phyloP scores from a whole-genome alignment of 2,797 vertebrate species.

The Ptychadena robeensis region DNA sequence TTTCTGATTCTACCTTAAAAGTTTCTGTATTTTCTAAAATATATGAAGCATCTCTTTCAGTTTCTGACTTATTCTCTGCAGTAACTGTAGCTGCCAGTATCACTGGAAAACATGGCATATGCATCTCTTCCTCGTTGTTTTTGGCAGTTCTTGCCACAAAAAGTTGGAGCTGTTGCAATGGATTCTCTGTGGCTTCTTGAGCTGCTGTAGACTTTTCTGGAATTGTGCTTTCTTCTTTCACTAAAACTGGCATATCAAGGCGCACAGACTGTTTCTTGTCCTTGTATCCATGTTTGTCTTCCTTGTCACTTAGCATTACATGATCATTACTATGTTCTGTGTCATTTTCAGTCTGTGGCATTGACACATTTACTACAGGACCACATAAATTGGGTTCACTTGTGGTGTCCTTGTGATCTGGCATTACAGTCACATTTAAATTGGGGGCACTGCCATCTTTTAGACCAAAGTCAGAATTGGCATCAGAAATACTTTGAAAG shows the following conservation, averaged over 20 bases:
- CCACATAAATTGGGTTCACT: conserved; percentile 53
- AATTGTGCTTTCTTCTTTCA: not conserved
- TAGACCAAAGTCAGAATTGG: conserved; percentile 49
- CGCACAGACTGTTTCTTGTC: conserved; percentile 37
- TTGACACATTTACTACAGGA: conserved; percentile 12
- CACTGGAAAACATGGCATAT: conserved; percentile 66
- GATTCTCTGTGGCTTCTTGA: conserved; percentile 65
- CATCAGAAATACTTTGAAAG: conserved; percentile 24
- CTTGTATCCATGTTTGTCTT: conserved; percentile 1
- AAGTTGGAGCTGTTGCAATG: conserved; percentile 70
- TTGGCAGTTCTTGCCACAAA: conserved; percentile 69
- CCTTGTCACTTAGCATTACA: rapidly evolving
- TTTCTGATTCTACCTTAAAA: not conserved
- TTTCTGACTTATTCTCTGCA: conserved; percentile 17
- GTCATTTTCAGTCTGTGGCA: rapidly evolving
- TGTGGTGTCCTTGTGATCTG: conserved; percentile 18
- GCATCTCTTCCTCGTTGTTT: conserved; percentile 71
- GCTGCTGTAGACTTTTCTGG: conserved; percentile 43
- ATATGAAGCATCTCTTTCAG: conserved; percentile 12
- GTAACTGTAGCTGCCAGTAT: conserved; percentile 55
- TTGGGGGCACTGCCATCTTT: not conserved
- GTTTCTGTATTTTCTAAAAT: not conserved
- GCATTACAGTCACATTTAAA: not conserved
- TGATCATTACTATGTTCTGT: not conserved
- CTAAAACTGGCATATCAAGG: conserved; percentile 47